These are phyloP conservation scores for Pachymerium ferrugineum DNA, from an alignment of 2,888 invertebrate species.

Conservation along the genomic window DNA sequence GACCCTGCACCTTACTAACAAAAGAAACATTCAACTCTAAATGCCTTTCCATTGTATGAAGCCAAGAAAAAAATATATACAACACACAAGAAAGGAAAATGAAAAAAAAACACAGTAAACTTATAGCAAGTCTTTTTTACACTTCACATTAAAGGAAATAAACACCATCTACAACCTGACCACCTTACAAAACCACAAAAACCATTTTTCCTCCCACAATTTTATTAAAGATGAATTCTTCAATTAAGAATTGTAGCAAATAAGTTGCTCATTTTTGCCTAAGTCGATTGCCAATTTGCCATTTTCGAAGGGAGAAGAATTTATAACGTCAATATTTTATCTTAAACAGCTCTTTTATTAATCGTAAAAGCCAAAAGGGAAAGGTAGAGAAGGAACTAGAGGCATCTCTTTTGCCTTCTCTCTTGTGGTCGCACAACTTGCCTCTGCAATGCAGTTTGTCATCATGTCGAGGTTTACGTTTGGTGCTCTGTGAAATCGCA, in stretches of 20 bases:
- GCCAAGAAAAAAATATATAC: not conserved
- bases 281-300: constrained; percentile 19
- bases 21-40: not conserved
- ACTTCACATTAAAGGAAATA: not conserved
- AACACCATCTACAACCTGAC: not conserved
- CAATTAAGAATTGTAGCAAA: not conserved
- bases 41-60: not conserved
- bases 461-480: constrained; percentile 7
- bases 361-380: constrained; percentile 6
- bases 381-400: not conserved
- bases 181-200: constrained; percentile 12
- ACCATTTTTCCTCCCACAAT: not conserved
- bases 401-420: not conserved
- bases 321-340: constrained; percentile 16
- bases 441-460: constrained; percentile 27
- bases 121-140: not conserved
- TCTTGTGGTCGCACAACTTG: constrained; percentile 15
- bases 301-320: constrained; percentile 6
- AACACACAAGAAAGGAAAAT: not conserved
- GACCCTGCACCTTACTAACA: not conserved
- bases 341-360: constrained; percentile 23
- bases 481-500: not conserved
- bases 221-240: not conserved
- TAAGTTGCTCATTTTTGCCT: not conserved
- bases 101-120: too few relatives aligned